Evolutionary conservation across 2,888 invertebrate genomes (phyloP), one percentile per base, ranked within the genome.

Genomic region (Acronicta alni): DNA sequence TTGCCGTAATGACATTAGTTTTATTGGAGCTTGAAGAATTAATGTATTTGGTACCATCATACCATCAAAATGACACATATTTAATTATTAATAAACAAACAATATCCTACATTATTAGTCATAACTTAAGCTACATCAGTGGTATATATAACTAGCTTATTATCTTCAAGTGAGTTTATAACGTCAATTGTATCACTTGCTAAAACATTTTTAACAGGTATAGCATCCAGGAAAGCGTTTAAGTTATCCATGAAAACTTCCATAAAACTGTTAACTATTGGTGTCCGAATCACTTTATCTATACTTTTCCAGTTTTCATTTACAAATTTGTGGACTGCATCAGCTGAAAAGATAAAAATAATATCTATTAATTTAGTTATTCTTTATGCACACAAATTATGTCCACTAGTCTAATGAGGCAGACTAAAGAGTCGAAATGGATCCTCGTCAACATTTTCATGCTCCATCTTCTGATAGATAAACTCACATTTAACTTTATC

Each of bases 221-320:
- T 38, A 3, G 20, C 14, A n/a, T 32, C 15, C 8, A 61, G 16
- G 20, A 52, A 61, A 6, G 38, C 39, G n/a, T 56, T 61, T 7
- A 56, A 6, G n/a, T 61, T 51, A 0, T 52, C 37, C 3, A 61
- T 35, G 16, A 47, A 61, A 2, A 23, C 7, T 3, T n/a, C 30
- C 39, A 62, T 55, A 8, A 55, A 43, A 39, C 52, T 41, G 7
- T 54, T 26, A 3, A 60, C 17, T 10, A 26, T 39, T 14, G 49
- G 45, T 1, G 30, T 12, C 0, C 44, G 57, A 15, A 62, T 44
- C 1, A 16, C 9, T 14, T 53, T 30, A 12, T 62, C 49, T 10
- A 46, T 41, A 12, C 2, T 30, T 17, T 57, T 52, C 44, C 56
- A 53, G 44, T 62, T 53, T 16, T 57, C 57, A 17, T 57, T 48